Percentiles rank a stretch among this genome's conserved stretches.
Conservation (phyloP, 2,797 vertebrate species). For the Chloroceryle inda region DNA sequence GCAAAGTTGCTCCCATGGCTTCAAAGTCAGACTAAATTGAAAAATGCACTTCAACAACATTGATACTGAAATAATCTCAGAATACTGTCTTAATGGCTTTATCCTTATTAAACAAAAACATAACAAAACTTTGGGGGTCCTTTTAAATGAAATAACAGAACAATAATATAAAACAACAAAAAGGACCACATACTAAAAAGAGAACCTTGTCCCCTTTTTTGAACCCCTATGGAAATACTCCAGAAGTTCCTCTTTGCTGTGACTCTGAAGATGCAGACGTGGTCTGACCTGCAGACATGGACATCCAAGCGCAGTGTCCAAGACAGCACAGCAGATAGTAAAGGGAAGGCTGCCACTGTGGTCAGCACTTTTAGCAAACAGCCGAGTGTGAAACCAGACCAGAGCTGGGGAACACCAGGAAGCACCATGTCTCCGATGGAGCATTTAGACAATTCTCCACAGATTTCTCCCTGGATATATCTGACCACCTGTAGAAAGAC, state of each 20-base stretch:
- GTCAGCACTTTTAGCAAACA: background rate
- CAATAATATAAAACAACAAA: background rate
- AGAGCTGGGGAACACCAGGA: background rate
- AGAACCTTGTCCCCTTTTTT: background rate
- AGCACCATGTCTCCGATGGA: background rate
- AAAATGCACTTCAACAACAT: slow-evolving; percentile 45
- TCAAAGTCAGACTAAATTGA: slow-evolving; percentile 70
- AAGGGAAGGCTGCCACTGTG: background rate
- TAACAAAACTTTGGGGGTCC: slow-evolving; percentile 50
- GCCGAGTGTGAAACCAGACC: background rate
- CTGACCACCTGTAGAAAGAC: background rate
- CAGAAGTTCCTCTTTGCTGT: background rate
- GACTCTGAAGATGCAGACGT: background rate
- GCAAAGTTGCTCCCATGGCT: slow-evolving; percentile 67
- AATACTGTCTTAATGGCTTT: slow-evolving; percentile 27
- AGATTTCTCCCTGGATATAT: background rate
- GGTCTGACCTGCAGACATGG: background rate
- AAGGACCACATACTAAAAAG: background rate
- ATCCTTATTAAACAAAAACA: slow-evolving; percentile 48
- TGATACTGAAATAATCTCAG: slow-evolving; percentile 54
- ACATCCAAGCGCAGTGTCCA: background rate
- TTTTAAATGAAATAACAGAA: slow-evolving; percentile 23
- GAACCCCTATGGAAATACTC: background rate
- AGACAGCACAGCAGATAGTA: background rate
- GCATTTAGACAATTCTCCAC: background rate